Conservation (phyloP, 2,797 vertebrate species). For the Phoxinus dragarum region DNA sequence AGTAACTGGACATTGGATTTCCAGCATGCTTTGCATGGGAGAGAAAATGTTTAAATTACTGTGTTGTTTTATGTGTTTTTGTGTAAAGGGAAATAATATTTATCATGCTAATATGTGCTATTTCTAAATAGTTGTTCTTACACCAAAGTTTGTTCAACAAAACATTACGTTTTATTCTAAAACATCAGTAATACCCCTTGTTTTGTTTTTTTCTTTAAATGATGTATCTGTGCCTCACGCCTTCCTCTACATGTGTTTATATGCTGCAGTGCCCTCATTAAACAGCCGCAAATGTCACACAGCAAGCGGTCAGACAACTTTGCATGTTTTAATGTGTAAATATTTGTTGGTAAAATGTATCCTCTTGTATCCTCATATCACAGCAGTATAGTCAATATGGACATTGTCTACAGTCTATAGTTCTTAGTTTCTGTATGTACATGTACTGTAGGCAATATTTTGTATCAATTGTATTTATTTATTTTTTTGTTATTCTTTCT, state of each 20-base stretch:
- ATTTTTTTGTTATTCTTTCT: no score
- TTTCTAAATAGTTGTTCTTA: background rate
- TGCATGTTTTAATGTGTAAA: background rate
- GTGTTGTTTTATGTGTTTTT: background rate
- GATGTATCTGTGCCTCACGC: slow-evolving; percentile 7
- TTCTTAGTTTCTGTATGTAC: background rate
- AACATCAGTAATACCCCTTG: no score
- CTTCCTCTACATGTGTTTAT: background rate
- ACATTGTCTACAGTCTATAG: background rate
- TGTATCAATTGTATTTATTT: background rate
- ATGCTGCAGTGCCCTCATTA: slow-evolving; percentile 1
- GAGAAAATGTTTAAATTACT: background rate
- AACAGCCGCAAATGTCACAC: slow-evolving; percentile 12
- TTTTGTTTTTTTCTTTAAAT: background rate
- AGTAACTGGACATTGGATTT: background rate
- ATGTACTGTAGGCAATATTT: background rate
- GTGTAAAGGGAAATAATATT: background rate
- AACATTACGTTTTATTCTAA: no score
- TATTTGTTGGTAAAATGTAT: background rate
- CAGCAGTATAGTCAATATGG: background rate
- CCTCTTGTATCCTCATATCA: background rate
- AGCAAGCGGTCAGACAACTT: background rate
- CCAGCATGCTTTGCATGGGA: background rate
- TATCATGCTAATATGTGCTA: background rate
- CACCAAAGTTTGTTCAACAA: background rate